Evolutionary conservation across 2,888 invertebrate species (phyloP), one percentile per base, ranked within the genome.

Genomic region (Apomyelois bistriatella): DNA sequence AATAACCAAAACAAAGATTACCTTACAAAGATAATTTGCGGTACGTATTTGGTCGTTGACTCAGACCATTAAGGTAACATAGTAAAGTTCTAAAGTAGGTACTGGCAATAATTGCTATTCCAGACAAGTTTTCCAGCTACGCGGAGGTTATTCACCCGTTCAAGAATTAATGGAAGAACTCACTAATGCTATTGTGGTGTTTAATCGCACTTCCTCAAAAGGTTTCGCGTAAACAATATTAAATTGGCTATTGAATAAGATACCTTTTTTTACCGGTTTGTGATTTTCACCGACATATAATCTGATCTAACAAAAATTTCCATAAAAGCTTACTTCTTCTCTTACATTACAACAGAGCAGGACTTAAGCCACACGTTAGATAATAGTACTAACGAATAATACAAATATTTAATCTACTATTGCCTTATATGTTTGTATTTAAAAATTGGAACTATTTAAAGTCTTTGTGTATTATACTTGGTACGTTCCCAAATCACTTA

Each of bases 101-200:
- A 69, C 70, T 70, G 73, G 76, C 72, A 82, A 77, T 75, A 79
- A 85, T 87, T 88, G 77, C 77, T 84, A 88, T 88, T 83, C 86
- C 77, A 82, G 81, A 79, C 85, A 72, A 75, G 77, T 70, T 74
- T 76, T 68, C 72, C 68, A 75, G 68, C 69, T 68, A 68, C 63
- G 62, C 66, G 66, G 72, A 78, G 88, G 84, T 80, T 76, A 70
- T 85, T 87, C 82, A 87, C 85, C 87, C 74, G 68, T 76, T 72
- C 69, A 74, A 72, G 79, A 85, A 83, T 81, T 83, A 85, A 86
- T 84, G 79, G 80, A 72, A 62, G 63, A 74, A 72, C 74, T 76
- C 70, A 66, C 70, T 77, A 77, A 75, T 75, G 74, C 76, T 71
- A 79, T 72, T 70, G 66, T 70, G 70, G 74, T 72, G 70, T 76